phyloP scores from a whole-genome alignment of 2,797 vertebrate genomes.

The Chrysocyon brachyurus region DNA sequence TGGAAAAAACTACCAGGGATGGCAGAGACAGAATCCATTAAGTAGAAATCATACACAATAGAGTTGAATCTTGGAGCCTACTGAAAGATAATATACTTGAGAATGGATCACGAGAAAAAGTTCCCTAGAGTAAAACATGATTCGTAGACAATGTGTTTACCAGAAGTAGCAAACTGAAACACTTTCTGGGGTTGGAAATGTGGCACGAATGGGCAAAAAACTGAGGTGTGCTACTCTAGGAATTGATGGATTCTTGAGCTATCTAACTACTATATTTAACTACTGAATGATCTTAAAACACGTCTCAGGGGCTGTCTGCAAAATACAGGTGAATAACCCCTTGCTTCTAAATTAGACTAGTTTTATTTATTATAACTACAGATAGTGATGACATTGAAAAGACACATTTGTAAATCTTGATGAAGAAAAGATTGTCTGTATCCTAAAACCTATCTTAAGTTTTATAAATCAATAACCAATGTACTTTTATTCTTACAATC shows the following conservation, averaged over 20 bases:
- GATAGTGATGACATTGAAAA: background rate
- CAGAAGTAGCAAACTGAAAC: background rate
- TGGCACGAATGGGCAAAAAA: background rate
- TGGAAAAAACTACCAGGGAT: constrained; percentile 12
- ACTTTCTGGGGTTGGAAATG: background rate
- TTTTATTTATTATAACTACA: background rate
- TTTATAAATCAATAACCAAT: background rate
- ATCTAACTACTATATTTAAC: background rate
- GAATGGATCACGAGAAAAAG: background rate
- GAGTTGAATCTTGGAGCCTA: background rate
- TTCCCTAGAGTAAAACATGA: background rate
- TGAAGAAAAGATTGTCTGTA: background rate
- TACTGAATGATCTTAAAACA: background rate
- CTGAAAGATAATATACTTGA: background rate
- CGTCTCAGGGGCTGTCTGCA: background rate
- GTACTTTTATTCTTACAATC: background rate
- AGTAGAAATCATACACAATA: constrained; percentile 5
- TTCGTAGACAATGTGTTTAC: background rate
- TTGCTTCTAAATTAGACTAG: background rate
- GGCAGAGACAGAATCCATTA: constrained; percentile 35
- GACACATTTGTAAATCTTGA: background rate
- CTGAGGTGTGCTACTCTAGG: background rate
- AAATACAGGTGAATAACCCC: background rate
- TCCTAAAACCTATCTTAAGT: background rate
- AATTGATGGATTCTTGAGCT: background rate